Base-by-base conservation (phyloP, 2,888 invertebrate genomes). In the Choristoneura rosaceana region DNA sequence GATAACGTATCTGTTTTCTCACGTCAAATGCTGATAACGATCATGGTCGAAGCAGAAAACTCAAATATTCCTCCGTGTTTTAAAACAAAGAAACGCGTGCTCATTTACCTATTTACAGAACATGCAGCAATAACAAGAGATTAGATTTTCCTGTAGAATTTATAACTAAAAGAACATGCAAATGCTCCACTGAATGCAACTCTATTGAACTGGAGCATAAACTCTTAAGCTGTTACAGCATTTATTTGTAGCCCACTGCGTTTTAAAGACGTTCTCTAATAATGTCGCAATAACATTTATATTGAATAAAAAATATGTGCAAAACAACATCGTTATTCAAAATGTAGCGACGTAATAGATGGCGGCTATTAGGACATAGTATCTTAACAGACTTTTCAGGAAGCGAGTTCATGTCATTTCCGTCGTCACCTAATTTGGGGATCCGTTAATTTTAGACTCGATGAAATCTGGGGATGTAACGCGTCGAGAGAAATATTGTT, bases 1-100 rank as follows among this genome's bases (percentile, higher is more conserved):
- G 88, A 90, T 89, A 88, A 64, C 84, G 84, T 85, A 87, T 82
- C 75, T 75, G 76, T 79, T 64, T 74, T 81, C 76, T 77, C 77
- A 77, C 78, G 78, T 79, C 79, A 81, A 76, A 76, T 77, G 77
- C 71, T 78, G 80, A 82, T 81, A 81, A 77, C 71, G 43, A 79
- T 80, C 80, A 84, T 77, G 82, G 82, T 68, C 60, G 61, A 41
- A 55, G 38, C 50, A 60, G 33, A n/a, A n/a, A 12, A 41, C 34
- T 15, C 50, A 69, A 69, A 69, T 69, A 69, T 71, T 71, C 69
- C 65, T 71, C 43, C 25, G 69, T 58, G 73, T 52, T 73, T 69
- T 59, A 58, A 73, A 69, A 69, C 59, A 68, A 25, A 58, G 67
- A 45, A 25, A 62, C 66, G 62, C 38, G 61, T 47, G 55, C 45